Conservation (phyloP, 2,888 invertebrate species). For the Nasonia oneida region DNA sequence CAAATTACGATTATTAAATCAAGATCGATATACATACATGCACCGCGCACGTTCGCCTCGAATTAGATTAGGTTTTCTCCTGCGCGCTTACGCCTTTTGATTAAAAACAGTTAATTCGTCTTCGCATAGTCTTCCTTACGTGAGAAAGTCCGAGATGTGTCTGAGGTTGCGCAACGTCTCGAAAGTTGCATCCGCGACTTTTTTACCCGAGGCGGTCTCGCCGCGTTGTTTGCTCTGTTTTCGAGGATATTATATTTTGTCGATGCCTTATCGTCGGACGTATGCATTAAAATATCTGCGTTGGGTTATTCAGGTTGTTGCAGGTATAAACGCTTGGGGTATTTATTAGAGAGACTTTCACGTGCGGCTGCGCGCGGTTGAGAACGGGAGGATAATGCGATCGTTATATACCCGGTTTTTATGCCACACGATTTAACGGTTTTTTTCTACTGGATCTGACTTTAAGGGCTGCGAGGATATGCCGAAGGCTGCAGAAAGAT, state of each 20-base stretch:
- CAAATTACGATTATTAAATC: conserved; percentile 23
- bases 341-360: conserved; percentile 20
- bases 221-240: neutral
- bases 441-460: neutral
- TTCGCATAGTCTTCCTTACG: neutral
- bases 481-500: no score
- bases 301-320: neutral
- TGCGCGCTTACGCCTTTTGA: neutral
- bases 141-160: neutral
- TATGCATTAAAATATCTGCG: neutral
- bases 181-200: neutral
- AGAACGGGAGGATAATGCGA: conserved; percentile 16
- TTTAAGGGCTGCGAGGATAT: no score
- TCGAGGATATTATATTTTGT: neutral
- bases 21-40: neutral
- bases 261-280: conserved; percentile 6
- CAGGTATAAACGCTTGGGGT: neutral
- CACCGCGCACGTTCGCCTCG: neutral
- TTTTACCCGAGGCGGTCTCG: neutral
- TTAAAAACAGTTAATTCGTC: conserved; percentile 17
- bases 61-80: conserved; percentile 6
- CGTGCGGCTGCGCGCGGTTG: neutral
- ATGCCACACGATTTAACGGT: neutral
- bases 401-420: neutral
- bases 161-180: neutral